Evolutionary conservation across 2,113 vertebrate genomes (phyloP).

Genomic region (Embiotoca jacksoni): DNA sequence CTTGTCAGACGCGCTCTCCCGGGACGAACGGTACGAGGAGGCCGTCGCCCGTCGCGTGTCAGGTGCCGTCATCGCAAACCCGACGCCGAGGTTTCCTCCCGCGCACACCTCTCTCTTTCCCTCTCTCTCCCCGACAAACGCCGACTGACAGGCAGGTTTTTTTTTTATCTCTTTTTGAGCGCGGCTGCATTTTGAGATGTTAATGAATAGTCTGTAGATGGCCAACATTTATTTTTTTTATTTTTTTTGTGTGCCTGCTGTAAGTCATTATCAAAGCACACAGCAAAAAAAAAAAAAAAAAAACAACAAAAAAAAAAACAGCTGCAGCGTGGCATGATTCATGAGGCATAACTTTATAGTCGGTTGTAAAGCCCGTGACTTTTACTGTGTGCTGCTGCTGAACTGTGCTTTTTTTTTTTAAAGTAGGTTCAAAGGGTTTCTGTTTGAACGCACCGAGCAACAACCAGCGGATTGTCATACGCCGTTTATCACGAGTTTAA

Average conservation of each 20-base stretch:
- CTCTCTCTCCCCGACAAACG: slow-evolving; percentile 41
- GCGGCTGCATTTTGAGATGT: slow-evolving; percentile 45
- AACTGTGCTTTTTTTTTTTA: slow-evolving; percentile 45
- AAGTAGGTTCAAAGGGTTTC: slow-evolving; percentile 59
- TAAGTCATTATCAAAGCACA: slow-evolving; percentile 69
- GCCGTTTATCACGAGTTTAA: slow-evolving; percentile 72
- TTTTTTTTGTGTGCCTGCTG: background rate
- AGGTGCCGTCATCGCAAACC: slow-evolving; percentile 69
- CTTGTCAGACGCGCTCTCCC: slow-evolving; percentile 60
- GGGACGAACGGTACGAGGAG: slow-evolving; percentile 50
- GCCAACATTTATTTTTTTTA: slow-evolving; percentile 37
- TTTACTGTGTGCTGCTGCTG: slow-evolving; percentile 63
- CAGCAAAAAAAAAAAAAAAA: slow-evolving; percentile 2
- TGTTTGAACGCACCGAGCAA: slow-evolving; percentile 56
- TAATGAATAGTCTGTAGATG: slow-evolving; percentile 62
- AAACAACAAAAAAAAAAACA: slow-evolving; percentile 28
- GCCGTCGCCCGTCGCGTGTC: slow-evolving; percentile 66
- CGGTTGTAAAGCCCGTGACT: slow-evolving; percentile 73
- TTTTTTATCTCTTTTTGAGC: slow-evolving; percentile 47
- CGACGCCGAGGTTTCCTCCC: slow-evolving; percentile 42
- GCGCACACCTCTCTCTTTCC: slow-evolving; percentile 47
- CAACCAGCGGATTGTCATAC: slow-evolving; percentile 63
- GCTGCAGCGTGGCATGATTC: slow-evolving; percentile 75
- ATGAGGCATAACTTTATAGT: slow-evolving; percentile 76
- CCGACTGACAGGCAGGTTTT: slow-evolving; percentile 43